Base-by-base conservation (phyloP, 2,797 vertebrate species). In the Catostomus latipinnis region DNA sequence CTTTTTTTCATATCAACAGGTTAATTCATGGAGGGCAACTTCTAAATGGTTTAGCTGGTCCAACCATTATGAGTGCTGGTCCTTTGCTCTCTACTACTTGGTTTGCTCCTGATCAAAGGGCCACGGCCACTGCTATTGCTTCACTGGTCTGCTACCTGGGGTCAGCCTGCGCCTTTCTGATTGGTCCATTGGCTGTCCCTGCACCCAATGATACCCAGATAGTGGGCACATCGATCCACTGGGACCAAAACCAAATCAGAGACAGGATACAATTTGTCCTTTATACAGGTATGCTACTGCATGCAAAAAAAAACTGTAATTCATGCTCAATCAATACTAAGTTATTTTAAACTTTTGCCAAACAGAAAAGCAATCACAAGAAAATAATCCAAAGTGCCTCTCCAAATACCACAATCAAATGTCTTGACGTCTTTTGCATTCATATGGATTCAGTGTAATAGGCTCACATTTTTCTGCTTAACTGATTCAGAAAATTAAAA, bases 71-170 rank as follows among this genome's bases (percentile, higher is more conserved):
- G 95, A 98, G 96, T 0, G 97, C 96, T 0, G 96, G 96, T 1
- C 98, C 97, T 0, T 96, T 96, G 86, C 96, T 99, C 5, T 99
- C 98, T 76, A 98, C 97, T 0, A 99, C 97, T 0, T 99, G 98
- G 98, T 99, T 99, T 74, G 95, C 96, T 45, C 96, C 97, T 0
- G 96, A 99, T 63, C 96, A 99, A 81, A 94, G 98, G 53, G 97
- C 98, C 82, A 99, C 98, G 0, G 98, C 98, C 12, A 99, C 98
- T 0, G 98, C 98, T 0, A 93, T 99, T 1, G 97, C 97, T 0
- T 95, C 96, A 0, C 93, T 99, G 90, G 92, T 98, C 82, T 94
- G 80, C 76, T 97, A 97, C 85, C 92, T 99, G 11, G 98, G 98
- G 0, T 92, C 92, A 0, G 97, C 97, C 0, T 92, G 92, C 0